phyloP scores from a whole-genome alignment of 1,140 invertebrate species.

The Zaprionus davidi region DNA sequence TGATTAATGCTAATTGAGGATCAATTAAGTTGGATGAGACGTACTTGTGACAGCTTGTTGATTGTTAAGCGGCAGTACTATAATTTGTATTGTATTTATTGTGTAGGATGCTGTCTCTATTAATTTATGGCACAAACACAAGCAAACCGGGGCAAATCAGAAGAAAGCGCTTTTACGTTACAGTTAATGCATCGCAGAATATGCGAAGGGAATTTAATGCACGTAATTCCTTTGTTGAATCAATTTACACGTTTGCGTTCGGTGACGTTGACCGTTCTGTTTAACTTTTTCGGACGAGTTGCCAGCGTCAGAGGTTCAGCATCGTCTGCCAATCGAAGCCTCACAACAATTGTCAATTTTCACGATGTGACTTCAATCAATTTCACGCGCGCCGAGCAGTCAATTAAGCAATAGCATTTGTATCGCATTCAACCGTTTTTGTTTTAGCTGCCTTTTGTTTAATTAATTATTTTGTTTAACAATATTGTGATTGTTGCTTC shows the following conservation, averaged over 20 bases:
- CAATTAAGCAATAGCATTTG: conserved; percentile 43
- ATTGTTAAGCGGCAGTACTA: conserved; percentile 28
- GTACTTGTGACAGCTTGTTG: conserved; percentile 47
- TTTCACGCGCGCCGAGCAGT: conserved; percentile 32
- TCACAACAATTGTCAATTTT: conserved; percentile 49
- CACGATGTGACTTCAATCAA: conserved; percentile 54
- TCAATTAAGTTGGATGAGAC: conserved; percentile 32
- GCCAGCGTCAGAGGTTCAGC: conserved; percentile 38
- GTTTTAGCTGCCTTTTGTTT: conserved; percentile 47
- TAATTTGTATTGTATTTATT: conserved; percentile 13
- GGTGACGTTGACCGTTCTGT: conserved; percentile 58
- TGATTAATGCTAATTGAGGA: conserved; percentile 16
- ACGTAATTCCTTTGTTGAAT: conserved; percentile 49
- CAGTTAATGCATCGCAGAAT: conserved; percentile 40
- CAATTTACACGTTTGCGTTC: conserved; percentile 65
- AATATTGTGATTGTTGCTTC: conserved; percentile 63
- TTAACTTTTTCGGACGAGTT: conserved; percentile 36
- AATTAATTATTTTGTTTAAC: conserved; percentile 54
- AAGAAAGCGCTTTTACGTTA: conserved; percentile 7
- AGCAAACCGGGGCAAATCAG: conserved; percentile 14
- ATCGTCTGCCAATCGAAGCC: conserved; percentile 46
- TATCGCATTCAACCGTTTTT: conserved; percentile 20
- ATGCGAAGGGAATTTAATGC: neutral
- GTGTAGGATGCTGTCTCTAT: conserved; percentile 6
- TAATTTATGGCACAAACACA: conserved; percentile 31